These are phyloP conservation scores for Nematopogon swammerdamellus DNA, from an alignment of 2,888 invertebrate genomes.

Conservation along the genomic window DNA sequence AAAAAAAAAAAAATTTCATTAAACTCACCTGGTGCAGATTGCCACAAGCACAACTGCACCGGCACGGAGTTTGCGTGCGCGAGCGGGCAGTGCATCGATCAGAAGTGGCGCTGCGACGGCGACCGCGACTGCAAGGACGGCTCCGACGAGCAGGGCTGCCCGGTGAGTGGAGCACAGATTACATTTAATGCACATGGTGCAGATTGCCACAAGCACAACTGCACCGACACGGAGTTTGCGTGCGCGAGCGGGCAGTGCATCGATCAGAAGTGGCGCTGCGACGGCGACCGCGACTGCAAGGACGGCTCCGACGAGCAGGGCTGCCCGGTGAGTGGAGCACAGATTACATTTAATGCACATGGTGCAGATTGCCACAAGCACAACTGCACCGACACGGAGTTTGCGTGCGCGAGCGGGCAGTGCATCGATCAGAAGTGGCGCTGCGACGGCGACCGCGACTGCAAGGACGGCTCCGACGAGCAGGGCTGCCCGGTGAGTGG, in stretches of 20 bases:
- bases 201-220: conserved; percentile 38
- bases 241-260: conserved; percentile 75
- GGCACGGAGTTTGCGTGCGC: conserved; percentile 64
- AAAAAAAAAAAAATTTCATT: too few species aligned
- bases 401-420: conserved; percentile 67
- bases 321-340: conserved; percentile 51
- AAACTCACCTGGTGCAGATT: conserved; percentile 28
- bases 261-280: conserved; percentile 70
- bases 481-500: conserved; percentile 52
- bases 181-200: too few species aligned
- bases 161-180: too few species aligned
- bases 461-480: conserved; percentile 72
- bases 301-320: conserved; percentile 70
- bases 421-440: conserved; percentile 73
- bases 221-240: conserved; percentile 57
- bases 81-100: conserved; percentile 72
- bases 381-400: conserved; percentile 52
- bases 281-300: conserved; percentile 73
- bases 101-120: conserved; percentile 71
- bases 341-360: too few species aligned
- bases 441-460: conserved; percentile 78
- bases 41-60: conserved; percentile 33
- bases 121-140: conserved; percentile 75
- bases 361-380: conserved; percentile 30
- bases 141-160: conserved; percentile 67